Evolutionary conservation across 2,888 invertebrate genomes (phyloP), one percentile per base, ranked within the genome.

Genomic region (Caenorhabditis uteleia): DNA sequence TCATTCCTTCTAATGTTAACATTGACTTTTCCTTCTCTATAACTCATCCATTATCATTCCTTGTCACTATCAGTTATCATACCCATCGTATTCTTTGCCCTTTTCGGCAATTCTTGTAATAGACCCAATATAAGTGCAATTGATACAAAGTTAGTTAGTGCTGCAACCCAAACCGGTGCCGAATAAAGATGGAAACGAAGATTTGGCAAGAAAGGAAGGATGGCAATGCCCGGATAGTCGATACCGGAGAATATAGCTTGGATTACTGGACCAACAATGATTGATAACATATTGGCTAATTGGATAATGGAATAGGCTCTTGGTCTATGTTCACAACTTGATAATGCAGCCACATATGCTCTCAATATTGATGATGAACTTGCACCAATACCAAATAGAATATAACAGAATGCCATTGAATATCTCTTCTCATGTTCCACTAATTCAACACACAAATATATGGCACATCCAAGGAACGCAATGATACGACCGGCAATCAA

Each of bases 241-340:
- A 70, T 68, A 3, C 50, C 42, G 12, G 68, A 53, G 45, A 73
- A 73, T 16, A 43, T 39, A 4, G 70, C 53, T 46, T 73, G 73
- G 45, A 64, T 58, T n/a, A 70, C 73, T 68, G 60, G 72, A n/a
- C 72, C 72, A 29, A 70, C 45, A 39, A 70, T 61, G 29, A 72
- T 68, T 3, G 69, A 67, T 5, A 72, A 34, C 64, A 72, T 60
- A 14, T 54, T 65, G 8, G 72, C 69, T 0, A 60, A 49, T 5
- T 54, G 47, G 26, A 69, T 57, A 3, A 51, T 61, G 8, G 69
- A 58, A 54, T 65, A 72, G 5, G 72, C 72, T 27, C 55, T 57
- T 14, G 69, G 62, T 3, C 72, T 58, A 47, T 72, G 65, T 0
- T 29, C 34, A 20, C 55, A 27, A 2, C 29, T 25, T 20, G 70